Percentiles rank a stretch among this genome's conserved stretches.
These are phyloP conservation scores for Trichonephila inaurata DNA, from an alignment of 1,140 invertebrate genomes.

Conservation along the genomic window DNA sequence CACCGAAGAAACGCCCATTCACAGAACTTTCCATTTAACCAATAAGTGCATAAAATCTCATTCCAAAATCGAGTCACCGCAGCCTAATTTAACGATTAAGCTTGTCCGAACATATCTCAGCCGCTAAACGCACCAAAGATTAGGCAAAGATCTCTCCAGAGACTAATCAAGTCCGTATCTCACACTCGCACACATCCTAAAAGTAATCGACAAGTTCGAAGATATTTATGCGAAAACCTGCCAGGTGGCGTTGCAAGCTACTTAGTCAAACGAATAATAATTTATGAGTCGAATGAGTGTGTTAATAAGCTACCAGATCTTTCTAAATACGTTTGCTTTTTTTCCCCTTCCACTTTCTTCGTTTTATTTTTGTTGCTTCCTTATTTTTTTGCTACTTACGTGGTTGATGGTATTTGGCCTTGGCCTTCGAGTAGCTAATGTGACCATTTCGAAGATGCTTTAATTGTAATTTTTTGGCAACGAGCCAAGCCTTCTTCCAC, in stretches of 20 bases:
- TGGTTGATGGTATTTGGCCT: constrained; percentile 38
- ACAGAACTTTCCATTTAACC: background rate
- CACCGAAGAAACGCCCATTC: background rate
- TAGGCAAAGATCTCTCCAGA: background rate
- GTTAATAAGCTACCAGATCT: constrained; percentile 22
- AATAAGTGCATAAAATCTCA: background rate
- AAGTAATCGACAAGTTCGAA: background rate
- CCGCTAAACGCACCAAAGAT: background rate
- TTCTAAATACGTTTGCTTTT: background rate
- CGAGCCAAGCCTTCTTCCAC: constrained; percentile 5
- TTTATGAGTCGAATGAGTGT: background rate
- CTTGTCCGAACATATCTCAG: background rate
- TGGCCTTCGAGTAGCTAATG: constrained; percentile 41
- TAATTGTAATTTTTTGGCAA: constrained; percentile 47
- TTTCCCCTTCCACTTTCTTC: background rate
- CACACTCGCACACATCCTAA: background rate
- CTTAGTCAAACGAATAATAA: background rate
- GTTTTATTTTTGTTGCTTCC: background rate
- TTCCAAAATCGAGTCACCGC: background rate
- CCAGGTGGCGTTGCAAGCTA: constrained; percentile 16
- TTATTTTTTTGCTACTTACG: background rate
- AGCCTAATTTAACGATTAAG: background rate
- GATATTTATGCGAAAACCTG: background rate
- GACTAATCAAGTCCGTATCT: constrained; percentile 15
- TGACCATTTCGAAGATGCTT: background rate